These are phyloP conservation scores for Zoanthus sociatus DNA, from an alignment of 92 coral and sea anemone species.

Conservation along the genomic window DNA sequence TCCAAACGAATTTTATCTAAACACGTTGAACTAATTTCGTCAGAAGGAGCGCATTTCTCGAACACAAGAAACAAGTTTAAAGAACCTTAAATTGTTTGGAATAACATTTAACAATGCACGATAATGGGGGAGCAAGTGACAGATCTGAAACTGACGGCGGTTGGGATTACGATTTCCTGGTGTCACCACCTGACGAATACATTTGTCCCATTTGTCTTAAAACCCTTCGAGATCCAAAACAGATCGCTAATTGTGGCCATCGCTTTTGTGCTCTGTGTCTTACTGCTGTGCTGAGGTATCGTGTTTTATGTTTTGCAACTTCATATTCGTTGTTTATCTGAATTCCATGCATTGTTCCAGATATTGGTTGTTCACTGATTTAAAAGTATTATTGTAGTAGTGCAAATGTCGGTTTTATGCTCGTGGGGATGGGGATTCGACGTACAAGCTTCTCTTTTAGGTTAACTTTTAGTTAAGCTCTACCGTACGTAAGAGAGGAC, in stretches of 20 bases:
- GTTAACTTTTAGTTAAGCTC: too few relatives aligned
- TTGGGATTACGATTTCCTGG: slow-evolving; percentile 31
- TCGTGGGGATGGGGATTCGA: too few relatives aligned
- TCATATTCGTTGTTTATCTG: too few relatives aligned
- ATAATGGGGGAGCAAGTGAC: neutral
- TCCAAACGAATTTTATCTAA: neutral
- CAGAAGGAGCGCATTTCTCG: neutral
- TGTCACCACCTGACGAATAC: slow-evolving; percentile 10
- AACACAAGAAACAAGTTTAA: neutral
- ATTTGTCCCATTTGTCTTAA: slow-evolving; percentile 33
- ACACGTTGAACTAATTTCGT: neutral
- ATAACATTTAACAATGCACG: neutral
- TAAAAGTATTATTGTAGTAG: too few relatives aligned
- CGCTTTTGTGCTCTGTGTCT: slow-evolving; percentile 35
- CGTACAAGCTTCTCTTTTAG: too few relatives aligned
- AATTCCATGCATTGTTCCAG: too few relatives aligned
- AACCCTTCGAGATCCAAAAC: slow-evolving; percentile 39
- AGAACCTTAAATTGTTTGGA: neutral
- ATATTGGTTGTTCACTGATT: too few relatives aligned
- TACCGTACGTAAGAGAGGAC: too few relatives aligned
- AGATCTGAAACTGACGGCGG: slow-evolving; percentile 14
- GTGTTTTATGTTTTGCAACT: neutral
- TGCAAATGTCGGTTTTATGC: too few relatives aligned
- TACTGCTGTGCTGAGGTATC: slow-evolving; percentile 18
- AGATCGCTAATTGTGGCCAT: slow-evolving; percentile 40